Evolutionary conservation across 2,113 vertebrate species (phyloP), one percentile per base, ranked within the genome.

Genomic region (Semicossyphus pulcher): DNA sequence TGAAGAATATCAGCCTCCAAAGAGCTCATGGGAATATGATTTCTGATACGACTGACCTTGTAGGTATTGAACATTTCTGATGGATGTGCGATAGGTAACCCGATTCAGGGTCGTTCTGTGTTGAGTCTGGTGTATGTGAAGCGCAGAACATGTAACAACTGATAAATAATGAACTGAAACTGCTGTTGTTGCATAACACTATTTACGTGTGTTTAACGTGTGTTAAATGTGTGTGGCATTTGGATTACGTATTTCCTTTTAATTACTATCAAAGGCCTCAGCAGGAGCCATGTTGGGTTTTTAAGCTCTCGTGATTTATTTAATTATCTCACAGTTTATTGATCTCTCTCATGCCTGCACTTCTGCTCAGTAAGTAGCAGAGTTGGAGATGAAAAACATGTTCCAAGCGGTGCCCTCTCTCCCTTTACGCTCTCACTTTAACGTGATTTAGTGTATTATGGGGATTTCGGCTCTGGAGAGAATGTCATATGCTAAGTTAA

Each of bases 401-500:
- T 62, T 74, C 23, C 23, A 32, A 53, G 28, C 18, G 48, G n/a
- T 45, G 61, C 72, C 61, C 61, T 78, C 60, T 78, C 67, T 70
- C 44, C 25, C 59, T 41, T 70, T 37, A 25, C 0, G 21, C 78
- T 84, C 74, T 72, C 58, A 60, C 78, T 78, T 86, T 78, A 84
- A 62, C 73, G 25, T 67, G 80, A 88, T 86, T 88, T 85, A 77
- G 47, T 86, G 85, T 67, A 73, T 86, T 66, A 68, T 49, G 63
- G 70, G 67, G 78, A 65, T 76, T 79, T 80, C n/a, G 7, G 39
- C 20, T 76, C 81, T 58, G 68, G 49, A 49, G 80, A 88, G 85
- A 92, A 92, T 83, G 88, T 91, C 85, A 89, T 86, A 91, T 92
- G 90, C 86, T 87, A 89, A 92, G 87, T 86, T 89, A 89, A 91